Conservation (phyloP, 2,113 vertebrate species). For the Myrmecophaga tridactyla region DNA sequence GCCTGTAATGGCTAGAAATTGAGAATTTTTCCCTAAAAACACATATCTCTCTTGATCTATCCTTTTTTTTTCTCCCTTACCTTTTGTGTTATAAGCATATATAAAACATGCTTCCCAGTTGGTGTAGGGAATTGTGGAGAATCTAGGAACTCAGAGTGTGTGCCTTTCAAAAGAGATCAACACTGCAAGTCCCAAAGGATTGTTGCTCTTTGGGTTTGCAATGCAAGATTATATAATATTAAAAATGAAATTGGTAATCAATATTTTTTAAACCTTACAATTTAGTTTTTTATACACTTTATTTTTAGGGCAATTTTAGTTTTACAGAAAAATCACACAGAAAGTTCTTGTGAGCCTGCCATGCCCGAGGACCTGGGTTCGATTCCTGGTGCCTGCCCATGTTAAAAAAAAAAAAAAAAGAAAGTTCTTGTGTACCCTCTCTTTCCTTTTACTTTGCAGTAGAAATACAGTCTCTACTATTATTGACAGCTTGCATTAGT, state of each 20-base stretch:
- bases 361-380: too few relatives aligned
- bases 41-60: background rate
- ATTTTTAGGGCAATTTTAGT: too few relatives aligned
- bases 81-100: background rate
- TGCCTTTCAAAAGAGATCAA: background rate
- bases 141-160: background rate
- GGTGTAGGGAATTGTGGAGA: background rate
- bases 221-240: background rate
- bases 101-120: background rate
- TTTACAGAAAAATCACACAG: too few relatives aligned
- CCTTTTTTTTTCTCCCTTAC: background rate
- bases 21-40: background rate
- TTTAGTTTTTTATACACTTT: too few relatives aligned
- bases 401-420: too few relatives aligned
- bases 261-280: too few relatives aligned
- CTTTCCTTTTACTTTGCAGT: too few relatives aligned
- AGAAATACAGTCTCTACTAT: too few relatives aligned
- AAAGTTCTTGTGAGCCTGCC: too few relatives aligned
- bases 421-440: too few relatives aligned
- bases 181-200: background rate
- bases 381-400: too few relatives aligned
- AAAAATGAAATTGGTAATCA: background rate
- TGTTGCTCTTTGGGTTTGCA: background rate
- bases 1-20: background rate
- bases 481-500: too few relatives aligned